A percentile compares a stretch with the other conserved stretches of the same genome.
Conservation (phyloP, 2,113 vertebrate species). For the Lipophrys pholis region DNA sequence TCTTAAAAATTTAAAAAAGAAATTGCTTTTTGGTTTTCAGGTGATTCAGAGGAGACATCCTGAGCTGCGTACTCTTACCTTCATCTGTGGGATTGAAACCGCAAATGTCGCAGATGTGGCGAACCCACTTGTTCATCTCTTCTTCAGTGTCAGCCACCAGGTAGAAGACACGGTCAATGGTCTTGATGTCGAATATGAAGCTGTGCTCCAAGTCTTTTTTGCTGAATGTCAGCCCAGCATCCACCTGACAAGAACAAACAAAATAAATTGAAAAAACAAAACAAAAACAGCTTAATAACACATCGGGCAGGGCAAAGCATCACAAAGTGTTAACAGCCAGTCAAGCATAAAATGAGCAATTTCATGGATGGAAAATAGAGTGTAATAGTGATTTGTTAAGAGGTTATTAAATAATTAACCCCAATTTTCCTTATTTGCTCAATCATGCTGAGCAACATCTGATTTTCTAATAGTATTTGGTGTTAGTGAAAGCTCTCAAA, state of each 20-base stretch:
- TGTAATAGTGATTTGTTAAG: not conserved
- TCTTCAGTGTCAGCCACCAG: slow-evolving; percentile 98
- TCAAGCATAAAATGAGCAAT: not conserved
- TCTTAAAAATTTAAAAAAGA: no score
- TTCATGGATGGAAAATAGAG: not conserved
- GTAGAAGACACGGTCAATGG: slow-evolving; percentile 97
- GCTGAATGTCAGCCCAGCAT: slow-evolving; percentile 96
- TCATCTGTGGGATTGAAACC: slow-evolving; percentile 99
- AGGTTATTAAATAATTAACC: not conserved
- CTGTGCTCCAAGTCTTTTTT: slow-evolving; percentile 99
- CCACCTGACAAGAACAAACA: slow-evolving; percentile 81
- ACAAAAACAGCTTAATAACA: not conserved
- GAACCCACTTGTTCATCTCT: slow-evolving; percentile 99
- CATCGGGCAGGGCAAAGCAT: not conserved
- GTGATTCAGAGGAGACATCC: no score
- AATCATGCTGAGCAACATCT: not conserved
- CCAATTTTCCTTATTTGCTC: not conserved
- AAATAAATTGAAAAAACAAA: not conserved
- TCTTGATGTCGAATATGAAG: slow-evolving; percentile 99
- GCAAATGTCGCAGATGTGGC: slow-evolving; percentile 98
- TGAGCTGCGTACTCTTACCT: slow-evolving; percentile 79
- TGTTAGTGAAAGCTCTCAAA: no score
- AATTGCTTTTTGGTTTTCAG: no score
- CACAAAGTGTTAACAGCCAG: not conserved
- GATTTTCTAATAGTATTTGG: no score